These are phyloP conservation scores for Podarcis cretensis DNA, from an alignment of 2,113 vertebrate species.

Conservation along the genomic window DNA sequence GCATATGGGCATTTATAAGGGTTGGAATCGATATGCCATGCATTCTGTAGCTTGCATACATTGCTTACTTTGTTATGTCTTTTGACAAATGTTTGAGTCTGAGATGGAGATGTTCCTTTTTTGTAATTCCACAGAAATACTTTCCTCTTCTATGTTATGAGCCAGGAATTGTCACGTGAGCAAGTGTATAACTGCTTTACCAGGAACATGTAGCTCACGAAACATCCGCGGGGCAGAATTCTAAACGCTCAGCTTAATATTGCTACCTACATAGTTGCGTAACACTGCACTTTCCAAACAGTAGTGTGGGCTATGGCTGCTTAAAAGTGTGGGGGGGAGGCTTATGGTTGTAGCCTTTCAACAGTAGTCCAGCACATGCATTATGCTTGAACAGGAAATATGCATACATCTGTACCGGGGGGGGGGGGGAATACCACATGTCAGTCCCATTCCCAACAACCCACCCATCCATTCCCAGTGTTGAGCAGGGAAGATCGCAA, in stretches of 20 bases:
- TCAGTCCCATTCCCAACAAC: no score
- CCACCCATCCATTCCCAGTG: no score
- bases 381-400: no score
- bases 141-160: not conserved
- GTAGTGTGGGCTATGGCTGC: not conserved
- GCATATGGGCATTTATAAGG: not conserved
- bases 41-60: not conserved
- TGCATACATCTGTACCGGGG: no score
- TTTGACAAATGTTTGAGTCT: not conserved
- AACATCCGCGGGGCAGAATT: not conserved
- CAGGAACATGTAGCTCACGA: not conserved
- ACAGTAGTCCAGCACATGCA: not conserved
- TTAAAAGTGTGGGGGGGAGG: conserved; percentile 32
- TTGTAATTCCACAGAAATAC: not conserved
- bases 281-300: conserved; percentile 38
- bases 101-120: not conserved
- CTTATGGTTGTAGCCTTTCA: conserved; percentile 15
- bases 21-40: not conserved
- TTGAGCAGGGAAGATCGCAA: no score
- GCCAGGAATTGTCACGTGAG: not conserved
- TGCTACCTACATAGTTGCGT: not conserved
- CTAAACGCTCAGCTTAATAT: not conserved
- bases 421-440: no score
- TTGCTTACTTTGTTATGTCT: not conserved
- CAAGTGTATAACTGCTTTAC: not conserved